Base-by-base conservation (phyloP, 2,797 vertebrate species). In the Mus minutoides region DNA sequence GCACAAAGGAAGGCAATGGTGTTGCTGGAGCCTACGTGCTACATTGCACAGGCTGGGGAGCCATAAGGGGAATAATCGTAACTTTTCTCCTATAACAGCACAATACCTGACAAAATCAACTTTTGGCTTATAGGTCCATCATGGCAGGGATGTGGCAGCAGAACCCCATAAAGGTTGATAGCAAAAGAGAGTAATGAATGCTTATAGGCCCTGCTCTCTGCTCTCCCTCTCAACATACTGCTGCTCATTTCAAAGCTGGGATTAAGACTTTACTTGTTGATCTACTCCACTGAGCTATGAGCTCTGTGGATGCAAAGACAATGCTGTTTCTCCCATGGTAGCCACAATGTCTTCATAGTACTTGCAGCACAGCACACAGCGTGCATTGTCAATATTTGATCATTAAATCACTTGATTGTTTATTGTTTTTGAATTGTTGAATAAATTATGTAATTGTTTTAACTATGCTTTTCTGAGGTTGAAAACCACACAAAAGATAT, bases 391-490 rank as follows among this genome's bases (percentile, higher is more conserved):
- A 92, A 56, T 95, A 96, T 94, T 85, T 90, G 14, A 56, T 92
- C 24, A 26, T 87, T 90, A 60, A 87, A 71, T 96, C 85, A 80
- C 67, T 88, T 94, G 14, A 90, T 64, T 94, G 77, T 71, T 49
- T 26, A 22, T 31, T 94, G 73, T 19, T 77, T 95, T 90, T 95
- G 62, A 91, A 76, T 54, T 95, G 9, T 89, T 95, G 96, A 87
- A 83, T 94, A 80, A 90, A 92, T 82, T 37, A 52, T 12, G 8
- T 22, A 90, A 94, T 92, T 92, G 52, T 88, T 94, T 94, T 95
- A 90, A 93, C 26, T 54, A 52, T 31, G 49, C 80, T 88, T 93
- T 96, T 96, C 54, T 54, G 62, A 92, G 73, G 40, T 80, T 86
- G 26, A 92, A 49, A 88, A 88, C 56, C 22, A 62, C 73, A 83